These are phyloP conservation scores for Muscina levida DNA, from an alignment of 2,888 invertebrate species.

Conservation along the genomic window DNA sequence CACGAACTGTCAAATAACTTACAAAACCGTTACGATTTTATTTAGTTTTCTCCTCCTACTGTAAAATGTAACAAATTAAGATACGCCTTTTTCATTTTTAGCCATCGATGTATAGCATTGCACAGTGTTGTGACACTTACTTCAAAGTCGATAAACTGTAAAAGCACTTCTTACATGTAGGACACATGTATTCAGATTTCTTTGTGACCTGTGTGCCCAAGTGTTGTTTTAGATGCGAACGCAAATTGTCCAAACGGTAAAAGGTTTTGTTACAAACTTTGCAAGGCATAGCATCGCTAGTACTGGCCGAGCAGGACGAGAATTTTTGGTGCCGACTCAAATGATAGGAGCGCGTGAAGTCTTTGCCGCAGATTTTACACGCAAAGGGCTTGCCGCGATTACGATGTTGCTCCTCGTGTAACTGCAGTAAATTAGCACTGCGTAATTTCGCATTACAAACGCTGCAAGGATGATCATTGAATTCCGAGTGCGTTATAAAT, in stretches of 20 bases:
- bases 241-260: slow-evolving; percentile 85
- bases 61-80: too few species aligned
- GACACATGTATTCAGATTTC: slow-evolving; percentile 83
- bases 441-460: slow-evolving; percentile 86
- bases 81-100: too few species aligned
- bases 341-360: slow-evolving; percentile 89
- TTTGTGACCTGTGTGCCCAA: slow-evolving; percentile 83
- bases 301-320: slow-evolving; percentile 75
- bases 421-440: slow-evolving; percentile 82
- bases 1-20: too few species aligned
- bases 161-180: slow-evolving; percentile 85
- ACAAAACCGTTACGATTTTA: too few species aligned
- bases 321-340: slow-evolving; percentile 81
- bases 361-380: slow-evolving; percentile 86
- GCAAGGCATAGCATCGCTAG: slow-evolving; percentile 76
- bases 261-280: slow-evolving; percentile 79
- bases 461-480: slow-evolving; percentile 83
- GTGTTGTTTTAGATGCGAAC: slow-evolving; percentile 86
- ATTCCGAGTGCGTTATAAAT: slow-evolving; percentile 85
- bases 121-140: slow-evolving; percentile 69
- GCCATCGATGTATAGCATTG: too few species aligned
- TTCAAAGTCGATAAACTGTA: slow-evolving; percentile 83
- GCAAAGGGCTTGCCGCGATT: slow-evolving; percentile 83
- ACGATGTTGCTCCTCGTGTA: slow-evolving; percentile 85
- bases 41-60: too few species aligned